phyloP scores from a whole-genome alignment of 2,797 vertebrate species.

The Eulemur albifrons region DNA sequence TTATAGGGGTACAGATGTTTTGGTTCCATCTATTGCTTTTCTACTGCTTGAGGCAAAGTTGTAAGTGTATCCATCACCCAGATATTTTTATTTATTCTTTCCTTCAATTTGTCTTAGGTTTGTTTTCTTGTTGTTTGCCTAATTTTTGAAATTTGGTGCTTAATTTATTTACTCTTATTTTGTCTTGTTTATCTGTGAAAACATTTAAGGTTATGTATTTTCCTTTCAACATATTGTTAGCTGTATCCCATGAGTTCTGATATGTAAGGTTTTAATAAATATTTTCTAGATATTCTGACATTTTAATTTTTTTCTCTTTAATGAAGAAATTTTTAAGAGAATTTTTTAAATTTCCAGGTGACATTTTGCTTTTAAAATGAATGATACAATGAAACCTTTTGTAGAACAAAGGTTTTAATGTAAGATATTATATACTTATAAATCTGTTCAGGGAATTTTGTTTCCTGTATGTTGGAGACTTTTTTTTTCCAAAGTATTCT shows the following conservation, averaged over 20 bases:
- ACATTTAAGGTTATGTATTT: neutral
- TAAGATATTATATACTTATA: neutral
- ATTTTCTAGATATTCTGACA: neutral
- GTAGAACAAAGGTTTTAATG: neutral
- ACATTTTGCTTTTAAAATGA: constrained; percentile 16
- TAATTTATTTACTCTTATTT: neutral
- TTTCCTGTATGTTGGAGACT: neutral
- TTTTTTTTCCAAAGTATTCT: neutral
- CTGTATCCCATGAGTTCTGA: neutral
- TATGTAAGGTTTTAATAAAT: neutral
- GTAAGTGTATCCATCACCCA: too few species aligned
- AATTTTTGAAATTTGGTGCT: neutral
- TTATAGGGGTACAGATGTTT: too few species aligned
- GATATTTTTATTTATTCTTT: neutral
- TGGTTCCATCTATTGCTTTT: too few species aligned
- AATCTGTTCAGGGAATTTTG: neutral
- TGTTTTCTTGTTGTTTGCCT: neutral
- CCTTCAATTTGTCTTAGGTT: neutral
- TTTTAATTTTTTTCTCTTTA: neutral
- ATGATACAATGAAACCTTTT: neutral
- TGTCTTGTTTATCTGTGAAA: neutral
- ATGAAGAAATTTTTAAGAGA: neutral
- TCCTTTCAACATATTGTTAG: neutral
- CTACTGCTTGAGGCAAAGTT: too few species aligned
- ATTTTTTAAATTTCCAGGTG: neutral